A percentile compares a stretch with the other conserved stretches of the same genome.
Conservation (phyloP, 1,140 invertebrate species). For the Polyergus mexicanus region DNA sequence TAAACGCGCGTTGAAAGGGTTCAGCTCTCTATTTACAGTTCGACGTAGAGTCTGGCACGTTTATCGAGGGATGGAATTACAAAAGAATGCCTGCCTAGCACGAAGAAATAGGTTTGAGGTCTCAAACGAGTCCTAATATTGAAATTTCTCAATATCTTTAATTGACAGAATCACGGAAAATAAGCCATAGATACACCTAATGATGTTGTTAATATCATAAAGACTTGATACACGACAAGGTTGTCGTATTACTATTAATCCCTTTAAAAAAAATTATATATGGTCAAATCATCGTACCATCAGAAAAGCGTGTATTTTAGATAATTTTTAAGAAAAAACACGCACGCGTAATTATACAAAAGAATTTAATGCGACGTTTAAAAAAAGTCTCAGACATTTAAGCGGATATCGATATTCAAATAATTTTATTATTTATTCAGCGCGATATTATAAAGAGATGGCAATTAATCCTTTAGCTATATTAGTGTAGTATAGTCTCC, state of each 20-base stretch:
- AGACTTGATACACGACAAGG: neutral
- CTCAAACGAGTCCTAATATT: constrained; percentile 15
- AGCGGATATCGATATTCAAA: no score
- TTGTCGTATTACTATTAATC: neutral
- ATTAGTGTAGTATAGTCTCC: no score
- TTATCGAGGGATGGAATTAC: neutral
- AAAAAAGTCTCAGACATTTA: no score
- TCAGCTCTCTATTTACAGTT: constrained; percentile 4
- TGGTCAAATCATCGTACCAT: neutral
- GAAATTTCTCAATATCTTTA: constrained; percentile 24
- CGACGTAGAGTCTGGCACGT: neutral
- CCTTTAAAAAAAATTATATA: neutral
- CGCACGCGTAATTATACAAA: no score
- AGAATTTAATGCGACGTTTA: no score
- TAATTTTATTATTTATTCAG: no score
- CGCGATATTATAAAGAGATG: no score
- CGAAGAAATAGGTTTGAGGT: neutral
- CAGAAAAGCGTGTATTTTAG: neutral
- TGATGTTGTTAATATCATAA: neutral
- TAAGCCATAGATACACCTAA: neutral
- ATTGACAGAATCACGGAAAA: constrained; percentile 1
- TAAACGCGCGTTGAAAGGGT: neutral
- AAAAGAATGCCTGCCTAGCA: neutral
- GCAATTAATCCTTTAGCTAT: no score
- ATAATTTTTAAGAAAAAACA: neutral